Percentiles rank a stretch among this genome's conserved stretches.
Conservation (phyloP, 2,797 vertebrate genomes). For the Vespertilio murinus region DNA sequence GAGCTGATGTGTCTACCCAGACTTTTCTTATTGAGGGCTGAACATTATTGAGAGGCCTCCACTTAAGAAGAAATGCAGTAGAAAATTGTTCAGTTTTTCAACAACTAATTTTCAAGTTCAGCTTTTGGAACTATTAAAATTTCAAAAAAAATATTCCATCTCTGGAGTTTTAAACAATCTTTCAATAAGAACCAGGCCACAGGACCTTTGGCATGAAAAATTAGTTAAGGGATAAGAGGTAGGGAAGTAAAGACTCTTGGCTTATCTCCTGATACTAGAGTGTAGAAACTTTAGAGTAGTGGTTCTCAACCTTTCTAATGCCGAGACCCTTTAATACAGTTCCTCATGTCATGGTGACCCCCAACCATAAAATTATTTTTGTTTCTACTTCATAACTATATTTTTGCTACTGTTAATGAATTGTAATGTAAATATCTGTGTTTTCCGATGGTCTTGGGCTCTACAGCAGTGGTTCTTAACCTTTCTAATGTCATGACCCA, state of each 20-base stretch:
- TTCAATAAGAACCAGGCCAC: constrained; percentile 41
- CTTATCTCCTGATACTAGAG: not conserved
- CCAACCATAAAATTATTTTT: too few relatives aligned
- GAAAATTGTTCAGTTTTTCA: constrained; percentile 64
- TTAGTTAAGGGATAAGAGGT: not conserved
- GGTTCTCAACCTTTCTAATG: too few relatives aligned
- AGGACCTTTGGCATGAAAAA: not conserved
- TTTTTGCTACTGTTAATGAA: too few relatives aligned
- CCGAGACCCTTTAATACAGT: too few relatives aligned
- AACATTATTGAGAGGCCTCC: constrained; percentile 29
- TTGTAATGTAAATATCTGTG: too few relatives aligned
- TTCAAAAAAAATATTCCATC: constrained; percentile 11
- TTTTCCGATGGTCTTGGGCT: too few relatives aligned
- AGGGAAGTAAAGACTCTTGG: not conserved
- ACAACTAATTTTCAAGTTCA: not conserved
- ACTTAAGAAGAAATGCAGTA: constrained; percentile 51
- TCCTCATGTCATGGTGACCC: too few relatives aligned
- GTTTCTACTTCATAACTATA: too few relatives aligned
- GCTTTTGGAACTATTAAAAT: too few relatives aligned
- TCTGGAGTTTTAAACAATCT: constrained; percentile 32
- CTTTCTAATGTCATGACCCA: too few relatives aligned
- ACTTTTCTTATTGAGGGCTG: constrained; percentile 51
- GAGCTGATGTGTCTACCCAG: constrained; percentile 31
- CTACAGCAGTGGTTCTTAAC: too few relatives aligned
- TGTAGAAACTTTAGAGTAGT: not conserved